Conservation (phyloP, 2,888 invertebrate genomes). For the Thyatira batis region DNA sequence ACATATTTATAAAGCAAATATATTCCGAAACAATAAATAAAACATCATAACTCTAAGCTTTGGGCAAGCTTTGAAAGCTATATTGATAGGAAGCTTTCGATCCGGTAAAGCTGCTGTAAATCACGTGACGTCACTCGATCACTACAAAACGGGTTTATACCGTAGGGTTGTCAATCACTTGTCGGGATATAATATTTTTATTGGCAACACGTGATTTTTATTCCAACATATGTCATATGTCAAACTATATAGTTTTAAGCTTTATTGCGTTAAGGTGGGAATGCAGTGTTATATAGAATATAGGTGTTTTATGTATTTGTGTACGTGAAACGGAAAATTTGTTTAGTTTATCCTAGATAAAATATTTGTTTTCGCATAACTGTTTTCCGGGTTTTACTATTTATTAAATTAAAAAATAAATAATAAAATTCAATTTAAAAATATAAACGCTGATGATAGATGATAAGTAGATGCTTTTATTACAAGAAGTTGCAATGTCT, state of each 20-base stretch:
- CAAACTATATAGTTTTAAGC: background rate
- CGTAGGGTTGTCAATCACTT: slow-evolving; percentile 20
- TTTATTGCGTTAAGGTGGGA: background rate
- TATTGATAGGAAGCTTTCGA: background rate
- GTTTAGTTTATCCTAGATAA: no score
- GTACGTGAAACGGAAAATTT: no score
- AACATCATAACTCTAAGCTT: background rate
- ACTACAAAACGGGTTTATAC: slow-evolving; percentile 17
- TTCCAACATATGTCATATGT: background rate
- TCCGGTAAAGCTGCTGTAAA: background rate
- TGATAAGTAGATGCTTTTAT: no score
- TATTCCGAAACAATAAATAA: background rate
- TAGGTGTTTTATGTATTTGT: no score
- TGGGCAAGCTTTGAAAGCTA: background rate
- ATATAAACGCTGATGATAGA: no score
- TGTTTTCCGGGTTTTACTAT: no score
- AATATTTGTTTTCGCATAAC: no score
- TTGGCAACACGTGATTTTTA: background rate
- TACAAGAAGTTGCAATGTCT: no score
- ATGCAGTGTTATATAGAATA: background rate
- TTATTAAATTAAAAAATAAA: no score
- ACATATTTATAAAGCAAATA: no score
- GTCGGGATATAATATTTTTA: slow-evolving; percentile 9
- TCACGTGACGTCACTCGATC: slow-evolving; percentile 6
- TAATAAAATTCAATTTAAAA: no score